Base-by-base conservation (phyloP, 2,888 invertebrate species). In the Zonitis immaculata region DNA sequence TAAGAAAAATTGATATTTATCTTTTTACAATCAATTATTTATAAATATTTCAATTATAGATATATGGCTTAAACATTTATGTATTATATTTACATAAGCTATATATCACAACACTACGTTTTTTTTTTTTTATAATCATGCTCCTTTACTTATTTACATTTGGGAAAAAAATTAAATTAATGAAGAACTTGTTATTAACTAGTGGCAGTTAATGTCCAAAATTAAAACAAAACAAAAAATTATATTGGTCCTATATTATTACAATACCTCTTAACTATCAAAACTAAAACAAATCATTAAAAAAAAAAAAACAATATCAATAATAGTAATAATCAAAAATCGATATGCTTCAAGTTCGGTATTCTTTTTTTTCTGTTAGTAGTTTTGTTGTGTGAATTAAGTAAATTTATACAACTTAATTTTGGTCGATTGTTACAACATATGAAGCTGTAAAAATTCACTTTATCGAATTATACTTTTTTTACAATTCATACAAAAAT, bases 81-180 rank as follows among this genome's bases (percentile, higher is more conserved):
- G 44, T 58, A 49, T 62, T 64, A 56, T 69, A 70, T 71, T 65
- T 70, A 71, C 70, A 71, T 65, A 71, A 70, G 70, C 69, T 71
- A 72, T 69, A 69, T 72, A 72, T 68, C 70, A 68, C 72, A 72
- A 69, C 64, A 66, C 70, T 71, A 72, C 69, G 61, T 66, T 63
- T 66, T n/a, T n/a, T n/a, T n/a, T n/a, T n/a, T n/a, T n/a, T 64
- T 63, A 8, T 27, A 27, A 27, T 27, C 63, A 67, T 66, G 66
- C 66, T 61, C 59, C 44, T 39, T 54, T 66, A 60, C 64, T 60
- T 62, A 59, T 59, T 55, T 59, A 62, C 51, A 53, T 20, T 35
- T 44, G 30, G 45, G 18, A 25, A 51, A 51, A 45, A 42, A 55
- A 55, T 49, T 39, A 44, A 47, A 50, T 25, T 47, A 46, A 42